Percentiles rank a stretch among this genome's conserved stretches.
phyloP scores from a whole-genome alignment of 2,113 vertebrate genomes.

The Eurypyga helias region DNA sequence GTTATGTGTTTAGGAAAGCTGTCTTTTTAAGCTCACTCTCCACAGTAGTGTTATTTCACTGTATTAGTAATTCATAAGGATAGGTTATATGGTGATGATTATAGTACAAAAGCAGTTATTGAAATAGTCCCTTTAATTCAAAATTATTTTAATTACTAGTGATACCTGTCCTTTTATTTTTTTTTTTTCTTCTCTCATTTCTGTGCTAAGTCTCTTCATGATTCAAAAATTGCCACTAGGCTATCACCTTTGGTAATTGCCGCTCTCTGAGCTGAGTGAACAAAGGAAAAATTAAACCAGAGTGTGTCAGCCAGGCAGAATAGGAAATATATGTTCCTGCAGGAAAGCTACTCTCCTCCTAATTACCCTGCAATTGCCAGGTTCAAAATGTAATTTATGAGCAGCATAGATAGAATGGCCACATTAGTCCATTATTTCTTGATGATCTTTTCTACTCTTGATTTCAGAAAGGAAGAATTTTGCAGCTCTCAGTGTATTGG shows the following conservation, averaged over 20 bases:
- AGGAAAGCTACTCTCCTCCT: constrained; percentile 53
- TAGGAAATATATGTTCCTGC: constrained; percentile 58
- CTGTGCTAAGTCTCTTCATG: constrained; percentile 41
- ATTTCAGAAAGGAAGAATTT: not conserved
- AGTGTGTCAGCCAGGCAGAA: constrained; percentile 53
- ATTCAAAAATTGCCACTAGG: constrained; percentile 50
- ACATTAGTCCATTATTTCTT: constrained; percentile 49
- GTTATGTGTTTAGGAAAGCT: not conserved
- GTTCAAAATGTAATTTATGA: constrained; percentile 67
- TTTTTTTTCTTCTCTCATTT: not conserved
- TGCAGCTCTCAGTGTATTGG: not conserved
- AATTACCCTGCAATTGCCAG: constrained; percentile 60
- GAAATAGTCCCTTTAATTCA: constrained; percentile 67
- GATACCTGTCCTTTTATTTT: constrained; percentile 44
- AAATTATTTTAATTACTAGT: constrained; percentile 76
- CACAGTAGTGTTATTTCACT: constrained; percentile 34
- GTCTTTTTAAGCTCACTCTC: constrained; percentile 36
- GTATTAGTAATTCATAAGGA: constrained; percentile 69
- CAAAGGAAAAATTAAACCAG: constrained; percentile 64
- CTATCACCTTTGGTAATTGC: constrained; percentile 46
- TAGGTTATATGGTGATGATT: constrained; percentile 54
- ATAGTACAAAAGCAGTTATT: constrained; percentile 65
- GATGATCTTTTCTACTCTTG: constrained; percentile 3
- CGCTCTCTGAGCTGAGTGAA: constrained; percentile 44
- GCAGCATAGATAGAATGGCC: constrained; percentile 36